These are phyloP conservation scores for Acinonyx jubatus DNA, from an alignment of 2,113 vertebrate genomes.

Conservation along the genomic window DNA sequence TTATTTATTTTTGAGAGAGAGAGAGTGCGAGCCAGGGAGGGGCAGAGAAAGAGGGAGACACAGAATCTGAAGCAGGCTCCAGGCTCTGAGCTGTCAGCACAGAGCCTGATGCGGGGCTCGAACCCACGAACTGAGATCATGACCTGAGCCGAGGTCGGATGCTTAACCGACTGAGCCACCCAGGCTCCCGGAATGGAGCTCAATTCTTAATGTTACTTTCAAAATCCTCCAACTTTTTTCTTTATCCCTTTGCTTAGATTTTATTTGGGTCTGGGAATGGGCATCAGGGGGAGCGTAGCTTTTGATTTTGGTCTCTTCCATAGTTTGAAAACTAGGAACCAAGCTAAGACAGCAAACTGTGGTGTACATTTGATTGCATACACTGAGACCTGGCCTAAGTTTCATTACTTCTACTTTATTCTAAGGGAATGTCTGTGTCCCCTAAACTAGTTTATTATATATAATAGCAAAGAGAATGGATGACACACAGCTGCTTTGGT, in stretches of 20 bases:
- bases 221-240: neutral
- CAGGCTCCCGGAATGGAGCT: neutral
- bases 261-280: neutral
- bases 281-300: neutral
- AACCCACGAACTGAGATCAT: too few relatives aligned
- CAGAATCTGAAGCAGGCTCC: too few relatives aligned
- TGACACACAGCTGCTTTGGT: neutral
- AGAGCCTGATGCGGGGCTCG: too few relatives aligned
- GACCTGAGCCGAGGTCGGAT: too few relatives aligned
- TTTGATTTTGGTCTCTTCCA: constrained; percentile 42
- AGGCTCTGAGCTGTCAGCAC: too few relatives aligned
- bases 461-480: neutral
- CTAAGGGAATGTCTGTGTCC: neutral
- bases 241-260: neutral
- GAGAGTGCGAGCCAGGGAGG: too few relatives aligned
- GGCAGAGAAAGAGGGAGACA: too few relatives aligned
- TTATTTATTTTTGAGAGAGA: too few relatives aligned
- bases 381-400: constrained; percentile 18
- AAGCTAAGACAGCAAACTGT: constrained; percentile 11
- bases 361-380: constrained; percentile 1
- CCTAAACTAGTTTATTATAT: neutral
- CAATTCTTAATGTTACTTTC: neutral
- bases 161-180: too few relatives aligned
- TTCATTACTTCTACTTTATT: constrained; percentile 52
- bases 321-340: constrained; percentile 5